Evolutionary conservation across 2,113 vertebrate genomes (phyloP).

Genomic region (Deroptyus accipitrinus): DNA sequence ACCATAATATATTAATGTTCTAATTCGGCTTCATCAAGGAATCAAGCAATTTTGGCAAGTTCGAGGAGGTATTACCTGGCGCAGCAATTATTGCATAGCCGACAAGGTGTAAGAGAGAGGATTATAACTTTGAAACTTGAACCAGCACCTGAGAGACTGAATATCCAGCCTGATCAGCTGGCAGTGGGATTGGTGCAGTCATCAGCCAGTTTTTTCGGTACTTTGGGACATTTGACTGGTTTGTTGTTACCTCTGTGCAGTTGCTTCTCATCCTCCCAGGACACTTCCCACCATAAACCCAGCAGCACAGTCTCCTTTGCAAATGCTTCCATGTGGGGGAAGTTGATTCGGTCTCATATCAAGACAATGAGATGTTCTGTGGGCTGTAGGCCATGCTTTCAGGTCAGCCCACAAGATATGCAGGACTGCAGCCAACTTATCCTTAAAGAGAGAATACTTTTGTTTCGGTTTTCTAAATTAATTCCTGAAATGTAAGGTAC

Average conservation of each 20-base stretch:
- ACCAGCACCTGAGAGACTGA: not conserved
- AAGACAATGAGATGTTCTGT: not conserved
- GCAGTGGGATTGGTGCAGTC: not conserved
- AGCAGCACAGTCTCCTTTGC: not conserved
- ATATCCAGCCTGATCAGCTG: not conserved
- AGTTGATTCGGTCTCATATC: not conserved
- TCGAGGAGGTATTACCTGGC: not conserved
- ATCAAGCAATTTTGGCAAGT: not conserved
- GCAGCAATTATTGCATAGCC: not conserved
- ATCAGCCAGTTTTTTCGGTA: not conserved
- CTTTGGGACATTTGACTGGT: not conserved
- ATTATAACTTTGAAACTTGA: not conserved
- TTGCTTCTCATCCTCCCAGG: not conserved
- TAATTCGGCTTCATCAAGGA: not conserved
- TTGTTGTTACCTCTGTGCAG: not conserved
- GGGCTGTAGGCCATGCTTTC: not conserved
- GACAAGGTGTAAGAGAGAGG: not conserved
- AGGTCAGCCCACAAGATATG: constrained; percentile 9
- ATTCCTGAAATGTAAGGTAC: constrained; percentile 13
- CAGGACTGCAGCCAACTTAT: not conserved
- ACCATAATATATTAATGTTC: not conserved
- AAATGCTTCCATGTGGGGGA: constrained; percentile 7
- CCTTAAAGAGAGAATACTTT: not conserved
- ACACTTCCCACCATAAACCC: not conserved
- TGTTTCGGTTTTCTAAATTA: constrained; percentile 8